Conservation (phyloP, 2,888 invertebrate genomes). For the Omphaloscelis lunosa region DNA sequence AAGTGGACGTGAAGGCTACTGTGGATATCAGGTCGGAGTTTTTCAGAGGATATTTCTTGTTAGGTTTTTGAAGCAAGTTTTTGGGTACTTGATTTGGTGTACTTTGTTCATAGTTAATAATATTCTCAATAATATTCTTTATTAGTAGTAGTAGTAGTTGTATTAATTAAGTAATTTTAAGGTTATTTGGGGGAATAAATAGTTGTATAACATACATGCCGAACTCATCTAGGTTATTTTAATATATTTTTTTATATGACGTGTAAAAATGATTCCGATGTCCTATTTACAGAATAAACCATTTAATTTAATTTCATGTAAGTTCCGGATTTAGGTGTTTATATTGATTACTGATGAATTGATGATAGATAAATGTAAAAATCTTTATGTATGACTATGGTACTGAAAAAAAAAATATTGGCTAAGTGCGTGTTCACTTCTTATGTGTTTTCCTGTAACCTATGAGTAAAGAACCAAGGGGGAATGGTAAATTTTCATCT, state of each 20-base stretch:
- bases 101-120: too few relatives aligned
- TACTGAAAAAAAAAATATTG: not conserved
- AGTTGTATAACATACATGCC: not conserved
- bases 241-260: too few relatives aligned
- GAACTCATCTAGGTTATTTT: too few relatives aligned
- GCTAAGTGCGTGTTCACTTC: too few relatives aligned
- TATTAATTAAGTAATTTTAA: not conserved
- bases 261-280: too few relatives aligned
- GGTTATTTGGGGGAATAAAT: not conserved
- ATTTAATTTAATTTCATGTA: too few relatives aligned
- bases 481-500: too few relatives aligned
- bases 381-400: not conserved
- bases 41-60: slow-evolving; percentile 22
- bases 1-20: slow-evolving; percentile 40
- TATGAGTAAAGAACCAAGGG: too few relatives aligned
- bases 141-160: not conserved
- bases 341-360: not conserved
- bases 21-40: slow-evolving; percentile 17
- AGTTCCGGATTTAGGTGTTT: not conserved
- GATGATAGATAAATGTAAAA: not conserved
- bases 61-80: not conserved
- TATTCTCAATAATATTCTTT: too few relatives aligned
- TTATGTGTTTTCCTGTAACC: too few relatives aligned
- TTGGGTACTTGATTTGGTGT: not conserved
- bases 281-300: too few relatives aligned